Base-by-base conservation (phyloP, 2,888 invertebrate species). In the Allacma fusca region DNA sequence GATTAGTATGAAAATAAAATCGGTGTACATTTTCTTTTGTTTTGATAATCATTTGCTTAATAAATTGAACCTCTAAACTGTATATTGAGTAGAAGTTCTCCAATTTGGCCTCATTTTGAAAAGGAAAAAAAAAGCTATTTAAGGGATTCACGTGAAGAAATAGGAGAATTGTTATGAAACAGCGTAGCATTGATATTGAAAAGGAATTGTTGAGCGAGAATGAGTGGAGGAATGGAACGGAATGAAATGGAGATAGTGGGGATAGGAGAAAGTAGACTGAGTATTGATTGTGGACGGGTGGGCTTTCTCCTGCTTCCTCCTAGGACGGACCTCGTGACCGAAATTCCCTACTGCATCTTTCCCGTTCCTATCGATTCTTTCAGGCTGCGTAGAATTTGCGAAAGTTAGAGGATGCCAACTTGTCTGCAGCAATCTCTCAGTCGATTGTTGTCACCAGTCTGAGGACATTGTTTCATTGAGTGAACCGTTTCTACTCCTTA, bases 351-450 rank as follows among this genome's bases (percentile, higher is more conserved):
- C 81, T 81, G 83, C 84, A 83, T 80, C 80, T 82, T 81, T 81
- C 80, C 81, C 80, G 80, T 81, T 80, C 81, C 76, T 81, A 83
- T 83, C 81, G 82, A 82, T 83, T 83, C 80, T 80, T 80, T 67
- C 73, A 79, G 80, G 81, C 81, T 83, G 83, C 82, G 83, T 82
- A 82, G 81, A 84, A 82, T 81, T 81, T 79, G 81, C 80, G 75
- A 82, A 82, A 80, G 24, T 67, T 68, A 59, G 68, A 69, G 21
- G 75, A 75, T 81, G 80, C 80, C 80, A 80, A 77, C 77, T 80
- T 73, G 79, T 80, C 80, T 80, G 80, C 80, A 79, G 77, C 80
- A 80, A 64, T 74, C 68, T 69, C 23, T 26, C 24, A 57, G 64
- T 64, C 64, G 43, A 74, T 74, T 65, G 65, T 65, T 65, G 74